A percentile compares a stretch with the other conserved stretches of the same genome.
Evolutionary conservation across 2,113 vertebrate genomes (phyloP).

Genomic region (Motacilla alba): DNA sequence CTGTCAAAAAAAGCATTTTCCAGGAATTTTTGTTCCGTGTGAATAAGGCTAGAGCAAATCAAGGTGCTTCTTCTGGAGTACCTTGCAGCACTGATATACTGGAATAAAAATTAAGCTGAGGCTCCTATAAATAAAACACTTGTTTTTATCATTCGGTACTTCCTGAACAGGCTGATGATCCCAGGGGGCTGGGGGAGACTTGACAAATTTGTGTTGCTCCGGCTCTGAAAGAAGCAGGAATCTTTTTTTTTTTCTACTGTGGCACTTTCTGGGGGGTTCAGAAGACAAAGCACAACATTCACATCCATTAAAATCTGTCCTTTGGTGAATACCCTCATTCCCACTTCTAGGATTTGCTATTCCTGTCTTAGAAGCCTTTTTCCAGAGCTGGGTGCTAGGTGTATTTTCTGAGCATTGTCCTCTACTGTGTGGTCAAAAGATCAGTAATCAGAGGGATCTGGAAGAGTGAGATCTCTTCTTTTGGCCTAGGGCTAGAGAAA

Average conservation of each 20-base stretch:
- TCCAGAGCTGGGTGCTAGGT: neutral
- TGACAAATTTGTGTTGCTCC: neutral
- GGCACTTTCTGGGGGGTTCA: neutral
- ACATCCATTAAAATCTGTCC: neutral
- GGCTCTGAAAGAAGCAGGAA: neutral
- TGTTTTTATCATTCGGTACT: neutral
- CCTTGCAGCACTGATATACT: neutral
- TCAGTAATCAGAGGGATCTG: neutral
- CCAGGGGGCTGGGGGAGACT: neutral
- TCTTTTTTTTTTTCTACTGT: neutral
- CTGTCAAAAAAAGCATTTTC: neutral
- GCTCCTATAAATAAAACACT: neutral
- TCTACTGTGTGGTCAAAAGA: neutral
- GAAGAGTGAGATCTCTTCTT: neutral
- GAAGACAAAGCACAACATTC: neutral
- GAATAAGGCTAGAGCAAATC: neutral
- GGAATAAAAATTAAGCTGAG: neutral
- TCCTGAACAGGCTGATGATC: neutral
- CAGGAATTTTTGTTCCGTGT: neutral
- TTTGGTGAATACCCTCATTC: neutral
- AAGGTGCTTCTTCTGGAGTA: neutral
- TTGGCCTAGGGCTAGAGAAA: neutral
- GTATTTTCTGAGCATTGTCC: neutral
- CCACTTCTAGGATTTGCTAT: neutral
- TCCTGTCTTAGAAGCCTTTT: neutral